Conservation (phyloP, 2,888 invertebrate genomes). For the Serrognathus titanus region DNA sequence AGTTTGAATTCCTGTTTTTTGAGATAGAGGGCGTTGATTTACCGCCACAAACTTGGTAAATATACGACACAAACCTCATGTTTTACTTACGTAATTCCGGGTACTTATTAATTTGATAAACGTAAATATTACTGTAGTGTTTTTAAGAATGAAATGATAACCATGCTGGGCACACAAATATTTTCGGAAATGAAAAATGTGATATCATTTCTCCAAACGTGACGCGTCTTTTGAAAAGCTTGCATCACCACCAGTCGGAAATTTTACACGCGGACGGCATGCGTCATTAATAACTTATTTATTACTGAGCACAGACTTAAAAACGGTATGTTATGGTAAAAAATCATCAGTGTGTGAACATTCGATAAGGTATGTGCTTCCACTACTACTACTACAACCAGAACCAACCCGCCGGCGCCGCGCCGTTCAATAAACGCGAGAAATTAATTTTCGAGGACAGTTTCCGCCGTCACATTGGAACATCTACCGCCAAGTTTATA, state of each 20-base stretch:
- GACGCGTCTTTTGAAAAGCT: slow-evolving; percentile 7
- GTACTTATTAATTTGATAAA: too few relatives aligned
- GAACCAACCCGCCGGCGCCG: not conserved
- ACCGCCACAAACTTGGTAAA: too few relatives aligned
- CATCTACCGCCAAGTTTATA: slow-evolving; percentile 1
- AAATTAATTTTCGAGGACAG: slow-evolving; percentile 2
- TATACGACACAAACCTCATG: too few relatives aligned
- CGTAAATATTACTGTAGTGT: too few relatives aligned
- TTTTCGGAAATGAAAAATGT: too few relatives aligned
- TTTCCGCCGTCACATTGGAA: not conserved
- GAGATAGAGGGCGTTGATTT: too few relatives aligned
- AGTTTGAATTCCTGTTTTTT: too few relatives aligned
- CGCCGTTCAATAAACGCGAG: not conserved
- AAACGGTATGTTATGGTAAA: too few relatives aligned
- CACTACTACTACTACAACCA: not conserved
- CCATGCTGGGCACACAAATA: too few relatives aligned
- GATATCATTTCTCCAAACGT: not conserved
- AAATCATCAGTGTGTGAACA: not conserved
- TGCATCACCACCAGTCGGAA: slow-evolving; percentile 4
- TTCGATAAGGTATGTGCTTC: not conserved
- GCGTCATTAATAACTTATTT: not conserved
- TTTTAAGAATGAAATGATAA: too few relatives aligned
- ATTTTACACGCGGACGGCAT: not conserved
- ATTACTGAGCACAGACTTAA: too few relatives aligned
- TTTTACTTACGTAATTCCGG: too few relatives aligned